Evolutionary conservation across 2,888 invertebrate genomes (phyloP).

Genomic region (Ceraclea dissimilis): DNA sequence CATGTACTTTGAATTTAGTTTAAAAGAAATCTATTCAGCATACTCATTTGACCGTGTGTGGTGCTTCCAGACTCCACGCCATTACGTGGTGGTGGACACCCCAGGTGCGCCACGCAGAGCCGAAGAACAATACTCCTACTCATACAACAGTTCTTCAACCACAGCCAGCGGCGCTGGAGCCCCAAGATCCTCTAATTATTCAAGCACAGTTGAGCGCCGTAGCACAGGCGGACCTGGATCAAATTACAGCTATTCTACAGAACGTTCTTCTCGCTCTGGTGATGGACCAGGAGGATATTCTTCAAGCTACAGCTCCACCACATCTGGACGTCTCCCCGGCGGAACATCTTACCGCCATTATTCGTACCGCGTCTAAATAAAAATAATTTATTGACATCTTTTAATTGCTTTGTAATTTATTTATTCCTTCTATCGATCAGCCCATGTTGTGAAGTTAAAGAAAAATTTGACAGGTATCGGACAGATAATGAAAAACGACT

Average conservation of each 20-base stretch:
- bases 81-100: conserved; percentile 77
- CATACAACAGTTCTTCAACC: conserved; percentile 61
- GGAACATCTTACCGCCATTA: conserved; percentile 79
- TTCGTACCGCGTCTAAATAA: conserved; percentile 73
- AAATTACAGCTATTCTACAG: conserved; percentile 64
- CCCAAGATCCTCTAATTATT: conserved; percentile 58
- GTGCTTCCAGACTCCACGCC: conserved; percentile 73
- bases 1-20: too few species aligned
- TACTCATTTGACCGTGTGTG: conserved; percentile 2
- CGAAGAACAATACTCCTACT: conserved; percentile 80
- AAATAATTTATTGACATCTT: too few species aligned
- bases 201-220: conserved; percentile 61
- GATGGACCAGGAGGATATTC: conserved; percentile 68
- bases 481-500: too few species aligned
- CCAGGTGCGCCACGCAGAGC: conserved; percentile 60
- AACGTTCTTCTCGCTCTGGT: conserved; percentile 63
- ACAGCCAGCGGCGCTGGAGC: conserved; percentile 47
- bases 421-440: not conserved
- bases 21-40: too few species aligned
- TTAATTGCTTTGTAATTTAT: too few species aligned
- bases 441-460: not conserved
- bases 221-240: conserved; percentile 63
- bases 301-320: conserved; percentile 68
- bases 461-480: too few species aligned
- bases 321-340: conserved; percentile 73